Base-by-base conservation (phyloP, 2,888 invertebrate species). In the Ariolimax columbianus region DNA sequence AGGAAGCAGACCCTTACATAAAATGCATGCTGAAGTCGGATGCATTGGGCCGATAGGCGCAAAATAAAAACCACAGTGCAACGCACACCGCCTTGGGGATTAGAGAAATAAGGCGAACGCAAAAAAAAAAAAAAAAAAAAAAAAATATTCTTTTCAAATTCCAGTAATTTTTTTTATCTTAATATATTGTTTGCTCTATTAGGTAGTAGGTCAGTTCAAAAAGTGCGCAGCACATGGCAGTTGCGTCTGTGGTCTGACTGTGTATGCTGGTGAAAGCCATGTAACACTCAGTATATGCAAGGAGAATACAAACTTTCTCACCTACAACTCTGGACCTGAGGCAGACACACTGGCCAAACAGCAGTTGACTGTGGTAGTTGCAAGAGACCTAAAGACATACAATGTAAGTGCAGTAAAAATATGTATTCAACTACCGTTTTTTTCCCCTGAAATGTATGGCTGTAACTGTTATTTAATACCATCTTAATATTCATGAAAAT, bases 181-280 rank as follows among this genome's bases (percentile, higher is more conserved):
- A n/a, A n/a, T n/a, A 26, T 6, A 19, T 40, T n/a, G 7, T 23
- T 80, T 80, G 66, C 11, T 66, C 26, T 33, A 0, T 11, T 59
- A 87, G 87, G 85, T 87, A 26, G 72, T 85, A 23, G 70, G 66
- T 11, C 40, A 77, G 40, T 78, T 36, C 81, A 77, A 72, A 63
- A 75, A 68, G 40, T 87, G 87, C 73, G 83, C 85, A 14, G 43
- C 72, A 17, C 75, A 79, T 36, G 86, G 84, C 0, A 82, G 84
- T 11, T 86, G 86, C 40, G 84, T 83, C 59, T 87, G 88, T 63
- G 83, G 82, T 36, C 86, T 86, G 23, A 72, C 9, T 0, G 79
- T 88, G 11, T 78, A n/a, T 55, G 63, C 83, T 36, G 83, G 47
- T 17, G 77, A 70, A 36, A 79, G 73, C 23, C 40, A 26, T 19